Base-by-base conservation (phyloP, 1,140 invertebrate genomes). In the Hermatobates lingyangjiaoensis region DNA sequence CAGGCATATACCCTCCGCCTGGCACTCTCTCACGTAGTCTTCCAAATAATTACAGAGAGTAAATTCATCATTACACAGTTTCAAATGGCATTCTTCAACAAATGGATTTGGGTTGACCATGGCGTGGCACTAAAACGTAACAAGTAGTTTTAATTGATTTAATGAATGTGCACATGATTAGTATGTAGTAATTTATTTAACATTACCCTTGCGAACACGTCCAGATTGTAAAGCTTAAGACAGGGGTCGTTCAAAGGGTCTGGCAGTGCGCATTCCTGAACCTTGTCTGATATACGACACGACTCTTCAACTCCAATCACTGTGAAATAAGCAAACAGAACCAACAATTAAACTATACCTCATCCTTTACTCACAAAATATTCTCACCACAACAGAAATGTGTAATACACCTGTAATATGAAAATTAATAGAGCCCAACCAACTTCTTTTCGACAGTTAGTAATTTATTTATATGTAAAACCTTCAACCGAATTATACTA, bases 11-110 rank as follows among this genome's bases (percentile, higher is more conserved):
- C 77, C 80, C 42, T 71, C 66, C 23, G 70, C 62, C 25, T 72
- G 67, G 58, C 86, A 89, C 55, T 77, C 77, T 40, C 74, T 72
- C 0, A 81, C 80, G 62, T 87, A 89, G 2, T 79, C 73, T 58
- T 77, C 75, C 3, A 87, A 64, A 1, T 72, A 66, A 14, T 68
- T 64, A 59, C 86, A 89, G 3, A 74, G 66, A 53, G 67, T 64
- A 59, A 73, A 51, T 57, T 64, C 34, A 60, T 62, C 68, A 50
- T 69, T 65, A 58, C 81, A 81, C 45, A 80, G 59, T 51, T 78
- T 79, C 48, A 76, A 71, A 52, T 79, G 72, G 58, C 85, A 89
- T 24, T 75, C 71, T 15, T 74, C 70, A 0, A 83, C 58, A 62
- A 77, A 84, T 0, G 74, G 62, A 15, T 63, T 60, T 1, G 82